Evolutionary conservation across 1,140 invertebrate genomes (phyloP).

Genomic region (Drosophila cardini): DNA sequence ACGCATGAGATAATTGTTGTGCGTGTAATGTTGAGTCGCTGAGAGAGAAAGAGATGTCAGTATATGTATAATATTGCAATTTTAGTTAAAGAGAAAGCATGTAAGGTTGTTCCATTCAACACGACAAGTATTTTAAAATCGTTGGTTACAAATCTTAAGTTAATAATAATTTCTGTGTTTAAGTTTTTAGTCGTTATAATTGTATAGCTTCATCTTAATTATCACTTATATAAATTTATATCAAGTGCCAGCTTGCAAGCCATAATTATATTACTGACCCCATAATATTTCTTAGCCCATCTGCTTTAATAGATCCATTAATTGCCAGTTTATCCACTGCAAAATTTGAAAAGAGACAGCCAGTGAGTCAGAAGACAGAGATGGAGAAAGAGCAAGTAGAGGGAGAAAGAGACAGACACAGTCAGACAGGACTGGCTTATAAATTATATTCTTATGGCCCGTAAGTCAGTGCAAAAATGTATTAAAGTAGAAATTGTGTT

Average conservation of each 20-base stretch:
- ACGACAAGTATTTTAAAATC: too few species aligned
- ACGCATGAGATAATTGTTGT: too few species aligned
- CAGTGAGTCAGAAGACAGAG: too few species aligned
- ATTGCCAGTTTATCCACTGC: conserved; percentile 5
- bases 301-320: conserved; percentile 18
- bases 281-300: conserved; percentile 13
- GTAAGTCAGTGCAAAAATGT: conserved; percentile 44
- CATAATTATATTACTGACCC: conserved; percentile 18
- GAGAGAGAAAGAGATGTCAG: too few species aligned
- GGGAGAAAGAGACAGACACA: background rate
- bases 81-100: too few species aligned
- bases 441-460: conserved; percentile 46
- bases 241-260: conserved; percentile 2
- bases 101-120: too few species aligned
- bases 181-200: background rate
- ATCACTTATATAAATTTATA: conserved; percentile 2
- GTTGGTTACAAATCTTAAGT: too few species aligned
- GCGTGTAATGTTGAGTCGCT: too few species aligned
- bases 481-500: conserved; percentile 68
- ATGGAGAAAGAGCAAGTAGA: too few species aligned
- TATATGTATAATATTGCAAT: too few species aligned
- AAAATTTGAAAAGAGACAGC: background rate
- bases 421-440: background rate
- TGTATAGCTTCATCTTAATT: conserved; percentile 12
- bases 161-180: background rate